phyloP scores from a whole-genome alignment of 2,888 invertebrate species.

The Cinara cedri region DNA sequence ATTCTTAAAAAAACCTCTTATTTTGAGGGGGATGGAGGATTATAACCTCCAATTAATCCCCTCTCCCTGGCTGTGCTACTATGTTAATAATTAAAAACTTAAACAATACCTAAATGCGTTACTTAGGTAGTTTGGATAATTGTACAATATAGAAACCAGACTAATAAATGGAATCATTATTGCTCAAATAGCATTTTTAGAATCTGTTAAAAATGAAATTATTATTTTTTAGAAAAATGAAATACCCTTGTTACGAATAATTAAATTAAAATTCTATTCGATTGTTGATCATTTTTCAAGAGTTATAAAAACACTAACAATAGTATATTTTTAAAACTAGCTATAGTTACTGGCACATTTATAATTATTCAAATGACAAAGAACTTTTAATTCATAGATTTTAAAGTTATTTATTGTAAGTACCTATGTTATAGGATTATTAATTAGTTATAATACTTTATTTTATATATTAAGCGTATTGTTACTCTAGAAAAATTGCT shows the following conservation, averaged over 20 bases:
- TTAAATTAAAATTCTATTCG: constrained; percentile 18
- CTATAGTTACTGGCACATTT: background rate
- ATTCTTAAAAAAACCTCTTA: too few species aligned
- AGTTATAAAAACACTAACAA: constrained; percentile 3
- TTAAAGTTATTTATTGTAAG: constrained; percentile 11
- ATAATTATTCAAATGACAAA: background rate
- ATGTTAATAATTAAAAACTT: constrained; percentile 1
- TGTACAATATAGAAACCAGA: constrained; percentile 5
- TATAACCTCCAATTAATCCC: too few species aligned
- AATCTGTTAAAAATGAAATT: constrained; percentile 27
- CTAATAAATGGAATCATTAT: constrained; percentile 34
- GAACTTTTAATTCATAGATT: constrained; percentile 13
- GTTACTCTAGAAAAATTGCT: background rate
- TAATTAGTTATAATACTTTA: background rate
- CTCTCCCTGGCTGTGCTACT: too few species aligned
- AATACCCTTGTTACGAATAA: constrained; percentile 4
- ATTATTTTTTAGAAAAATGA: constrained; percentile 28
- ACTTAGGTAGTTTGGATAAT: constrained; percentile 24
- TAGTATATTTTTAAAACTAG: constrained; percentile 8
- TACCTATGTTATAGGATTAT: background rate
- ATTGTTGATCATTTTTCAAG: constrained; percentile 7
- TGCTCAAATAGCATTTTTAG: constrained; percentile 41
- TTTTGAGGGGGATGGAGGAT: too few species aligned
- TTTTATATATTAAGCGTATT: constrained; percentile 3
- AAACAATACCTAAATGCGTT: background rate